A percentile compares a stretch with the other conserved stretches of the same genome.
Conservation (phyloP, 2,888 invertebrate genomes). For the Uloborus plumipes region DNA sequence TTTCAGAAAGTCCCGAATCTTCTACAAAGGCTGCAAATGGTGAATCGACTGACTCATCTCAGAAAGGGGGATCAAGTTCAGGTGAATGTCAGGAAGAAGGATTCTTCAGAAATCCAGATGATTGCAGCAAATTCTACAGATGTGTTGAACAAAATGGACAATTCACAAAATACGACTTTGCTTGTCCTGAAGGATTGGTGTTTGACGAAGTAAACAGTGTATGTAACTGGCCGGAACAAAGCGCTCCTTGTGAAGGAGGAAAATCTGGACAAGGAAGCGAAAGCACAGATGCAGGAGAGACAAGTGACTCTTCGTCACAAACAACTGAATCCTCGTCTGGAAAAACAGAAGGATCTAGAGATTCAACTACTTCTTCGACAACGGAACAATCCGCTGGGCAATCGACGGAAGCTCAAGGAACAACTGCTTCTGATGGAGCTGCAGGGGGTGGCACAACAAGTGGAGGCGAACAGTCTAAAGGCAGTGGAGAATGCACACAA, state of each 20-base stretch:
- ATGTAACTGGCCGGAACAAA: constrained; percentile 84
- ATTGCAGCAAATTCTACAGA: constrained; percentile 78
- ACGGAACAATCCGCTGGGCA: constrained; percentile 1
- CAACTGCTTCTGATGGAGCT: neutral
- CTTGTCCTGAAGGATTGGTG: constrained; percentile 83
- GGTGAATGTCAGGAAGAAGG: constrained; percentile 64
- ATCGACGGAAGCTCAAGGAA: neutral
- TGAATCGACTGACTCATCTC: neutral
- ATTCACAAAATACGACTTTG: constrained; percentile 84
- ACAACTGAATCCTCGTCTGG: constrained; percentile 6
- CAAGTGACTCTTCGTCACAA: constrained; percentile 3
- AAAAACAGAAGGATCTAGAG: neutral
- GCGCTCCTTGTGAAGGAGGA: constrained; percentile 76
- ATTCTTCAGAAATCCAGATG: constrained; percentile 65
- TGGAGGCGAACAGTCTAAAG: neutral
- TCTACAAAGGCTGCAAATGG: neutral
- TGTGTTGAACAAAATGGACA: constrained; percentile 84
- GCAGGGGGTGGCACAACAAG: no score
- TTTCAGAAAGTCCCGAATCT: neutral
- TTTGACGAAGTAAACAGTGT: constrained; percentile 76
- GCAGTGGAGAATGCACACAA: constrained; percentile 42
- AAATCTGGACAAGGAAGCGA: neutral
- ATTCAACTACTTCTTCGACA: constrained; percentile 8
- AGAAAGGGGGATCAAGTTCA: no score
- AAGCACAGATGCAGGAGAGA: neutral